Conservation (phyloP, 1,140 invertebrate species). For the Bombyx mori region ASM3026992v2 NC_085123.1:5692001-5692500, state of each 20-base stretch:
- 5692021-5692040: background rate
- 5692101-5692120: constrained; percentile 23
- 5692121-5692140: constrained; percentile 20
- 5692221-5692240: constrained; percentile 15
- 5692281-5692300: constrained; percentile 29
- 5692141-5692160: constrained; percentile 34
- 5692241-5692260: constrained; percentile 18
- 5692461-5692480: constrained; percentile 15
- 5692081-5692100: constrained; percentile 32
- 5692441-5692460: constrained; percentile 14
- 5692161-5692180: background rate
- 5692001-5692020: too few relatives aligned
- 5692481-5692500: constrained; percentile 15
- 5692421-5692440: constrained; percentile 1
- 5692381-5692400: constrained; percentile 12
- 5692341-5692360: too few relatives aligned
- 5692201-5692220: background rate
- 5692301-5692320: constrained; percentile 5
- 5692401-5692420: constrained; percentile 5
- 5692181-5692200: too few relatives aligned
- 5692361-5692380: constrained; percentile 2
- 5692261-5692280: constrained; percentile 29
- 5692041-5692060: constrained; percentile 31
- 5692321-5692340: too few relatives aligned
- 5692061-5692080: constrained; percentile 22